Conservation (phyloP, 2,113 vertebrate genomes). For the Neoarius graeffei region DNA sequence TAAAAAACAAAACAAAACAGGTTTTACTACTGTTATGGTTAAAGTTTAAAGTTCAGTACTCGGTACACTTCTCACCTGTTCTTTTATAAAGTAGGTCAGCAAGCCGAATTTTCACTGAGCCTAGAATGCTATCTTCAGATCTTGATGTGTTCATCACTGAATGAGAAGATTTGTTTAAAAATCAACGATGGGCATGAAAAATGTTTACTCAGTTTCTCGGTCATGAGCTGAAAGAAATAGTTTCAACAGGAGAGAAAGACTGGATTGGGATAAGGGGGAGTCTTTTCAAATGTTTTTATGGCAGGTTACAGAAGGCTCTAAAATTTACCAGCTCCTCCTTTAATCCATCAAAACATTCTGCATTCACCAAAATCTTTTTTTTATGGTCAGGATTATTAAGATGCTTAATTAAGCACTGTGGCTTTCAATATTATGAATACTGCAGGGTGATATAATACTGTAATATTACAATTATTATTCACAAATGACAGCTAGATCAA, state of each 20-base stretch:
- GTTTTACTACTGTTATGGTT: not conserved
- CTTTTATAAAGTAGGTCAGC: constrained; percentile 71
- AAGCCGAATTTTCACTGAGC: constrained; percentile 69
- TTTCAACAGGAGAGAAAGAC: not conserved
- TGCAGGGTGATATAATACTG: not conserved
- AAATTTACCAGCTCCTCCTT: not conserved
- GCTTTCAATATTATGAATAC: not conserved
- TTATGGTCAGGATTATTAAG: not conserved
- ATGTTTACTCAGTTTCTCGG: not conserved
- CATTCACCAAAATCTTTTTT: not conserved
- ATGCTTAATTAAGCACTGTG: not conserved
- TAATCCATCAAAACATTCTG: not conserved
- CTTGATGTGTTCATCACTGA: constrained; percentile 47
- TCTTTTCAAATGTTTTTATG: not conserved
- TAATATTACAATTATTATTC: not conserved
- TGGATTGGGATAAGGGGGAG: not conserved
- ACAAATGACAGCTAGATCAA: not conserved
- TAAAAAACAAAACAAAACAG: constrained; percentile 50
- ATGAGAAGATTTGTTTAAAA: constrained; percentile 4
- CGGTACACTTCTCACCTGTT: constrained; percentile 63
- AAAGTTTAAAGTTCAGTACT: not conserved
- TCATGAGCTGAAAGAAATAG: not conserved
- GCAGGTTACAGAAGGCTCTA: not conserved
- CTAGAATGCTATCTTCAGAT: constrained; percentile 67
- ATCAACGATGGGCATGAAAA: not conserved